Evolutionary conservation across 2,113 vertebrate genomes (phyloP).

Genomic region (Potamarius usumacintae): DNA sequence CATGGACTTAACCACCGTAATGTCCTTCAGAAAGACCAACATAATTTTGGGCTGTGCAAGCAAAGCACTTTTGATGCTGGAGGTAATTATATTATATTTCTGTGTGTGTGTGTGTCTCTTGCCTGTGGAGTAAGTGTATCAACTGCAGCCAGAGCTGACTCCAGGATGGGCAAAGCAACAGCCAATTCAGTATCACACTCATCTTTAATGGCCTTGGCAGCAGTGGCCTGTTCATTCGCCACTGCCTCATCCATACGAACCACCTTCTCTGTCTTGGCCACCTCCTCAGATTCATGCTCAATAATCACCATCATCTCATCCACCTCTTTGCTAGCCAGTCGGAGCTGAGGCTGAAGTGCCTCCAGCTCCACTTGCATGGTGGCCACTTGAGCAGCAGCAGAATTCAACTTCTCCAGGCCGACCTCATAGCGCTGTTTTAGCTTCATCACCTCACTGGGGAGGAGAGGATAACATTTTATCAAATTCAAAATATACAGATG

Average conservation of each 20-base stretch:
- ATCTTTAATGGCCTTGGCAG: conserved; percentile 88
- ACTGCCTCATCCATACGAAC: conserved; percentile 83
- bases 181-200: conserved; percentile 89
- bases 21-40: conserved; percentile 75
- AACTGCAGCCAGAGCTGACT: conserved; percentile 81
- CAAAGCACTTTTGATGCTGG: not conserved
- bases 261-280: conserved; percentile 83
- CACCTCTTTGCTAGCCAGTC: conserved; percentile 81
- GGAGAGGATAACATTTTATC: not conserved
- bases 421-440: conserved; percentile 85
- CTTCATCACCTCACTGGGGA: conserved; percentile 80
- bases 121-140: conserved; percentile 86
- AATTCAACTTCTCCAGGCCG: conserved; percentile 85
- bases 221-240: conserved; percentile 86
- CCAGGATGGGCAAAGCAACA: conserved; percentile 79
- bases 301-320: conserved; percentile 86
- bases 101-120: conserved; percentile 27
- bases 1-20: conserved; percentile 92
- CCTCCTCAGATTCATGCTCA: conserved; percentile 84
- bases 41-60: not conserved
- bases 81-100: not conserved
- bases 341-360: conserved; percentile 84
- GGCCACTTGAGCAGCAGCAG: conserved; percentile 82
- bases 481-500: not conserved
- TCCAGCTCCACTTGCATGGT: conserved; percentile 84